A percentile compares a stretch with the other conserved stretches of the same genome.
These are phyloP conservation scores for Myanophis thanlyinensis DNA, from an alignment of 2,113 vertebrate genomes.

Conservation along the genomic window DNA sequence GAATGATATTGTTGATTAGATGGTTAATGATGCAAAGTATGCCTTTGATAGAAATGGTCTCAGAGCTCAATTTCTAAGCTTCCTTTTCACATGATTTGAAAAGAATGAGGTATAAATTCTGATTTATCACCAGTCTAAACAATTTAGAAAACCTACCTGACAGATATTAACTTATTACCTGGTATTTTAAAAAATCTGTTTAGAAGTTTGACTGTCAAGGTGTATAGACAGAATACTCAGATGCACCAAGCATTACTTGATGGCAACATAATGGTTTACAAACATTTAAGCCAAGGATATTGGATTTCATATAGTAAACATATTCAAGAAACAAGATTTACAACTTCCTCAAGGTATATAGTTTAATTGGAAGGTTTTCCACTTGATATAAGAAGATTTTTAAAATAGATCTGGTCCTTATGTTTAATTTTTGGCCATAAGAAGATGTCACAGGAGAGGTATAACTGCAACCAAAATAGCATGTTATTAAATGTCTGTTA, in stretches of 20 bases:
- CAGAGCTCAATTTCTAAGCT: slow-evolving; percentile 51
- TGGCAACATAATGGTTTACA: slow-evolving; percentile 60
- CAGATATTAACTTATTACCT: slow-evolving; percentile 77
- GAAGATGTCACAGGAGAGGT: not conserved
- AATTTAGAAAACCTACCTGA: slow-evolving; percentile 83
- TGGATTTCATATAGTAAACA: slow-evolving; percentile 46
- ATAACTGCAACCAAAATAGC: not conserved
- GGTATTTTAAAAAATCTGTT: slow-evolving; percentile 75
- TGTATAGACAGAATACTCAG: slow-evolving; percentile 57
- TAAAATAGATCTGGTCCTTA: not conserved
- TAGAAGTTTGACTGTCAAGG: slow-evolving; percentile 63
- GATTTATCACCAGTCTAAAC: slow-evolving; percentile 85
- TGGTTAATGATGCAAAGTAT: slow-evolving; percentile 74
- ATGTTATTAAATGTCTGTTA: not conserved
- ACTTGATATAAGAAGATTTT: not conserved
- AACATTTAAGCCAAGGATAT: slow-evolving; percentile 42
- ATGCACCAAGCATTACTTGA: slow-evolving; percentile 69
- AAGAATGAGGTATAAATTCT: slow-evolving; percentile 65
- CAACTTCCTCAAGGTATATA: not conserved
- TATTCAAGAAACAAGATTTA: slow-evolving; percentile 34
- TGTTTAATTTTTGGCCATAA: not conserved
- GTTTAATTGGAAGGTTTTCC: not conserved
- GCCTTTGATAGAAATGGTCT: slow-evolving; percentile 72
- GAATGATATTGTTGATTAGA: slow-evolving; percentile 71
- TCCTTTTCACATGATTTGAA: slow-evolving; percentile 56